A percentile compares a stretch with the other conserved stretches of the same genome.
These are phyloP conservation scores for Liposcelis brunnea DNA, from an alignment of 2,888 invertebrate species.

Conservation along the genomic window DNA sequence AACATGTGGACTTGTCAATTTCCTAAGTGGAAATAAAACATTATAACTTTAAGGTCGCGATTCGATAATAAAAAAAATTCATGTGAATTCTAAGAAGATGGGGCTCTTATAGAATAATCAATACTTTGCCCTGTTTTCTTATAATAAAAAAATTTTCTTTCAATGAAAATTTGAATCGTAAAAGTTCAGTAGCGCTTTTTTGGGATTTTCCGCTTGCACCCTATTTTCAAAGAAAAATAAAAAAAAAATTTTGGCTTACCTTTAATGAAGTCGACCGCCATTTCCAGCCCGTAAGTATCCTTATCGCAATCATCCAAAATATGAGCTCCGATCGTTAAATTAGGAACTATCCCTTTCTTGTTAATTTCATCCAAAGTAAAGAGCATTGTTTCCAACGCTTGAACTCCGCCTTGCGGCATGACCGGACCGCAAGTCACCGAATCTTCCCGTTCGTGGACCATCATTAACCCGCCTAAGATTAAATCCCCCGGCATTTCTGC, in stretches of 20 bases:
- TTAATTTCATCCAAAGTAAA: constrained; percentile 71
- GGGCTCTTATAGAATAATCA: no score
- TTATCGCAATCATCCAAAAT: constrained; percentile 10
- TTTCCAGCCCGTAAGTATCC: constrained; percentile 10
- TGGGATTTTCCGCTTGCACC: no score
- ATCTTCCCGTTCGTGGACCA: constrained; percentile 83
- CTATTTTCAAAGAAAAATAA: no score
- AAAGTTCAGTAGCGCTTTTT: no score
- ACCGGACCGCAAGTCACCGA: constrained; percentile 75
- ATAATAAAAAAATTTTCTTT: no score
- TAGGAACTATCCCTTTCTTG: constrained; percentile 37
- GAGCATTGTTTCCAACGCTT: constrained; percentile 79
- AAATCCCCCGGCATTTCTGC: constrained; percentile 76
- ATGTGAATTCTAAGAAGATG: no score
- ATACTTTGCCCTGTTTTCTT: no score
- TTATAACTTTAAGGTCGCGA: no score
- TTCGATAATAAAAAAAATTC: no score
- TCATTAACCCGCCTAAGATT: constrained; percentile 80
- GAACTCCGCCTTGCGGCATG: constrained; percentile 82
- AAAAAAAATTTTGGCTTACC: constrained; percentile 1
- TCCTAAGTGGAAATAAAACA: no score
- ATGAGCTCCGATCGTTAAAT: constrained; percentile 8
- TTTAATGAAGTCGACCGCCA: constrained; percentile 10
- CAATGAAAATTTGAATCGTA: no score
- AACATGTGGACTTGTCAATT: no score